Percentiles rank a stretch among this genome's conserved stretches.
Evolutionary conservation across 2,797 vertebrate genomes (phyloP).

Genomic region (Halcyon badia): DNA sequence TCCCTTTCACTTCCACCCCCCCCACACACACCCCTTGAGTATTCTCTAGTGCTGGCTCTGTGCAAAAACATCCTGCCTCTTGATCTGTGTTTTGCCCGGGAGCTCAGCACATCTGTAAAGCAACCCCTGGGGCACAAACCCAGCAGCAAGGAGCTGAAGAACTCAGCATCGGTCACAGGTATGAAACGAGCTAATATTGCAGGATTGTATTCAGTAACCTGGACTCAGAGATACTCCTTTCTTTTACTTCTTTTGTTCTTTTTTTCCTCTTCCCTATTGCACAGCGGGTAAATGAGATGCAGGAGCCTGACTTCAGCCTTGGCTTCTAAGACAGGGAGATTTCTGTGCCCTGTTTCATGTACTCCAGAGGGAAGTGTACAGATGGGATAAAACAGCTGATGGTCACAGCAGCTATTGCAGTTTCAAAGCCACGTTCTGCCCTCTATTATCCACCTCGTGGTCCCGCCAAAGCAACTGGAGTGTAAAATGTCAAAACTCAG

Average conservation of each 20-base stretch:
- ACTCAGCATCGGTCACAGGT: accelerated
- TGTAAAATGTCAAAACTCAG: background rate
- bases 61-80: background rate
- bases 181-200: background rate
- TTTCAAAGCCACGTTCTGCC: background rate
- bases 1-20: background rate
- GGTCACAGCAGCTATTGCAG: background rate
- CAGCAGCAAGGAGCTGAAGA: background rate
- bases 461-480: background rate
- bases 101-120: background rate
- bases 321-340: background rate
- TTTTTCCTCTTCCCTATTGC: background rate
- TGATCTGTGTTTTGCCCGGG: background rate
- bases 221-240: background rate
- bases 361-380: accelerated
- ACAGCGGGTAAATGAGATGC: background rate
- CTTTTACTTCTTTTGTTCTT: background rate
- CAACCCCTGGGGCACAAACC: background rate
- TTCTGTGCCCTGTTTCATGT: background rate
- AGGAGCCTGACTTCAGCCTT: background rate
- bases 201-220: background rate
- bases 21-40: accelerated
- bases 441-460: background rate
- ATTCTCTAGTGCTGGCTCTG: background rate
- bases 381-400: background rate